A percentile compares a stretch with the other conserved stretches of the same genome.
Evolutionary conservation across 2,888 invertebrate species (phyloP).

Genomic region (Venusia cambrica): DNA sequence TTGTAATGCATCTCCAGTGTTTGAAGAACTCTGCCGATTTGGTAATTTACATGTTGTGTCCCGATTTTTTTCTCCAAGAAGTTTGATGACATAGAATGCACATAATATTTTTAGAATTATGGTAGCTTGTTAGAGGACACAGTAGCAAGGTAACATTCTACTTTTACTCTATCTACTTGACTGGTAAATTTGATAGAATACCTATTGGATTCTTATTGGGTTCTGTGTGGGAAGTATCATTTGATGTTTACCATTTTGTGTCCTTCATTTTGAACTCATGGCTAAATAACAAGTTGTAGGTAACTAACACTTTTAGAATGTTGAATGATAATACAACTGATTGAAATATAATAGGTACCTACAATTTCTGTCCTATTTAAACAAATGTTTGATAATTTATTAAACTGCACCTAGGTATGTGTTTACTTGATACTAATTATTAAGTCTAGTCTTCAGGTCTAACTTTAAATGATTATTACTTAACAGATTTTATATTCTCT

Average conservation of each 20-base stretch:
- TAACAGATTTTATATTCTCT: too few species aligned
- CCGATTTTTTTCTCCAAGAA: slow-evolving; percentile 17
- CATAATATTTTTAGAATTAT: slow-evolving; percentile 79
- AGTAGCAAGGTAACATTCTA: slow-evolving; percentile 59
- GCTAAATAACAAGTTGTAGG: too few species aligned
- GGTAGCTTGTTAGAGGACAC: slow-evolving; percentile 71
- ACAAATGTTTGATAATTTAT: too few species aligned
- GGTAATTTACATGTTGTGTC: slow-evolving; percentile 22
- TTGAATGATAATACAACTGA: too few species aligned
- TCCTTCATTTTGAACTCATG: slow-evolving; percentile 45
- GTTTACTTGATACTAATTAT: too few species aligned
- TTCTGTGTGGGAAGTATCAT: slow-evolving; percentile 36
- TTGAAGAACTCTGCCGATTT: slow-evolving; percentile 4
- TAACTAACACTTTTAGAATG: too few species aligned
- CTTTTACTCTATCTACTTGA: slow-evolving; percentile 40
- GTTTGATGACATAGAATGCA: slow-evolving; percentile 66
- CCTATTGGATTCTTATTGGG: slow-evolving; percentile 40
- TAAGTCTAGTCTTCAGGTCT: too few species aligned
- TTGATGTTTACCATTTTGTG: slow-evolving; percentile 41
- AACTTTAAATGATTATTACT: too few species aligned
- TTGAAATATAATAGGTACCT: too few species aligned
- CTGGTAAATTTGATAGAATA: slow-evolving; percentile 30
- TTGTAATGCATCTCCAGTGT: slow-evolving; percentile 12
- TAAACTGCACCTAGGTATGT: too few species aligned
- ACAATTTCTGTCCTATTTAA: too few species aligned